Evolutionary conservation across 2,797 vertebrate genomes (phyloP), one percentile per base, ranked within the genome.

Genomic region (Serranus cabrilla): DNA sequence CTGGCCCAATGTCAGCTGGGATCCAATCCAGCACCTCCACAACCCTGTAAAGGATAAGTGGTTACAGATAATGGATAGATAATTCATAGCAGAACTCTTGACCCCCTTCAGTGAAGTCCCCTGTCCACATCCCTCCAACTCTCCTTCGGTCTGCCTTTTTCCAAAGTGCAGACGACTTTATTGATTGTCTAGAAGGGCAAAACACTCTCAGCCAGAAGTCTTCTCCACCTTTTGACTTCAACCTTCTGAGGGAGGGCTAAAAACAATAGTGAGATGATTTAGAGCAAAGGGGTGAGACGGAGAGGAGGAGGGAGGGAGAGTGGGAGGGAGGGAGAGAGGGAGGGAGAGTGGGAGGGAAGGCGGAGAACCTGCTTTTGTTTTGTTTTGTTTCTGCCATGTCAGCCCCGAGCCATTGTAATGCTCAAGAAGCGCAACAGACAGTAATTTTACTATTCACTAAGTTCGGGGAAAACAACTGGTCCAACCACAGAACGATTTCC

Each of bases 131-230:
- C 42, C 45, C 51, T 43, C 66, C 46, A 58, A 42, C 74, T 74
- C 23, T 51, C 14, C 49, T 43, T 70, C 39, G 21, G 57, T 56
- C 61, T 59, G 45, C 67, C 70, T 83, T 72, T 62, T 77, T 72
- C 64, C 57, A 47, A 78, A 11, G 57, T 74, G 55, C 78, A 85
- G 82, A 88, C 74, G 8, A 71, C 63, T 76, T 81, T 80, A 91
- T 89, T 69, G 91, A 90, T 90, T 75, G 71, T 73, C 65, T 73
- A 60, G 70, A 88, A 71, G 76, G 78, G 52, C 51, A 82, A 86
- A 83, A 78, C 71, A 68, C 68, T 85, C 58, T 80, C 42, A 71
- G 63, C 51, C 50, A 78, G 67, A 80, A 74, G 83, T 81, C 78
- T 71, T 73, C 77, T 76, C 58, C 67, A 74, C 74, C 77, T 86